These are phyloP conservation scores for Conus betulinus DNA, from an alignment of 1,140 invertebrate species.

Conservation along the genomic window DNA sequence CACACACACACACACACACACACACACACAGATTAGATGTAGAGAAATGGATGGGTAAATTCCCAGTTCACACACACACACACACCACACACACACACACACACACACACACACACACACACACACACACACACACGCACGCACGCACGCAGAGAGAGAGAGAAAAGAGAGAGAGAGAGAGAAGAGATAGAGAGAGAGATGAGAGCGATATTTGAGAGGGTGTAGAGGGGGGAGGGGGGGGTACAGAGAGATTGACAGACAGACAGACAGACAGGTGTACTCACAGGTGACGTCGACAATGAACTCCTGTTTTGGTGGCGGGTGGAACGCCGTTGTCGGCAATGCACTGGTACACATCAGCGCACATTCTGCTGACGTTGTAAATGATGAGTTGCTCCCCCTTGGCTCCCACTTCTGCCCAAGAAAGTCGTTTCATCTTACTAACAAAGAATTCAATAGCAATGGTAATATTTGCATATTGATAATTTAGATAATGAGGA, in stretches of 20 bases:
- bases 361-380: slow-evolving; percentile 68
- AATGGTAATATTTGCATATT: neutral
- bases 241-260: neutral
- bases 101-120: no score
- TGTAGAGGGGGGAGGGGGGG: no score
- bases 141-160: no score
- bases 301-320: slow-evolving; percentile 59
- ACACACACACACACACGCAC: no score
- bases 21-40: no score
- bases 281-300: slow-evolving; percentile 56
- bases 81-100: no score
- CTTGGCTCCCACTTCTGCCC: slow-evolving; percentile 50
- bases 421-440: neutral
- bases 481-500: neutral
- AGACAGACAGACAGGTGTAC: slow-evolving; percentile 16
- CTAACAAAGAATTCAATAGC: neutral
- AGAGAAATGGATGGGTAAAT: no score
- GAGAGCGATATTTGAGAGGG: no score
- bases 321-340: slow-evolving; percentile 68
- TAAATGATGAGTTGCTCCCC: slow-evolving; percentile 66
- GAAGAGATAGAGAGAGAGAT: no score
- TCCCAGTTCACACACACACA: no score
- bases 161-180: no score
- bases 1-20: no score
- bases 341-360: slow-evolving; percentile 65